These are phyloP conservation scores for Chromobotia macracanthus DNA, from an alignment of 2,797 vertebrate species.

Conservation along the genomic window DNA sequence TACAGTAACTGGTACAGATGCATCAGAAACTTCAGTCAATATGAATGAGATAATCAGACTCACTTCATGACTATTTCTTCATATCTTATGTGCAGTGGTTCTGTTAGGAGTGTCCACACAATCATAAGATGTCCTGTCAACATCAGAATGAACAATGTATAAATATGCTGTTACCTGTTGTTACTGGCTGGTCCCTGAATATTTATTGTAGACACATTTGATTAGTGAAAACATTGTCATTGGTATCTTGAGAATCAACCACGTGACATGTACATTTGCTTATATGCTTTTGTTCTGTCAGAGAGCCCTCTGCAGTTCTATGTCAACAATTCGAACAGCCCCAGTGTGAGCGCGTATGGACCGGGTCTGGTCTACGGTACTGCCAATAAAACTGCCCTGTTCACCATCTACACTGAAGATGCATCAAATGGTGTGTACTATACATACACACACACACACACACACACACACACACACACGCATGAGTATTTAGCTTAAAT, in stretches of 20 bases:
- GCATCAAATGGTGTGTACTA: conserved; percentile 85
- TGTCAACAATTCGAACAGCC: conserved; percentile 88
- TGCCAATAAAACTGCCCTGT: conserved; percentile 87
- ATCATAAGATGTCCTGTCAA: too few species aligned
- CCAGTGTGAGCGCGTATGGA: conserved; percentile 90
- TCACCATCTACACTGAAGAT: conserved; percentile 93
- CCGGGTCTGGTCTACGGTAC: conserved; percentile 93
- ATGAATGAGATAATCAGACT: conserved; percentile 13
- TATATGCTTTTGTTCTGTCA: conserved; percentile 62
- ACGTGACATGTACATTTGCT: too few species aligned
- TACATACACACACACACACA: background rate
- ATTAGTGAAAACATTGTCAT: too few species aligned
- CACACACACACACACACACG: too few species aligned
- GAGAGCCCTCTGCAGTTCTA: conserved; percentile 97
- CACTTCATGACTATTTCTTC: background rate
- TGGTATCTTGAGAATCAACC: too few species aligned
- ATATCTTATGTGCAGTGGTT: too few species aligned
- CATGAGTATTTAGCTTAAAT: background rate
- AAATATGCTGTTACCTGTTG: too few species aligned
- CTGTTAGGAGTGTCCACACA: too few species aligned
- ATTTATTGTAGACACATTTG: too few species aligned
- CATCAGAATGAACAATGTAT: too few species aligned
- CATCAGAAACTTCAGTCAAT: conserved; percentile 31
- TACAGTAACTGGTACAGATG: conserved; percentile 26
- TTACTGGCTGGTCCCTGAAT: too few species aligned